phyloP scores from a whole-genome alignment of 2,113 vertebrate genomes.

The Tamias sibiricus region DNA sequence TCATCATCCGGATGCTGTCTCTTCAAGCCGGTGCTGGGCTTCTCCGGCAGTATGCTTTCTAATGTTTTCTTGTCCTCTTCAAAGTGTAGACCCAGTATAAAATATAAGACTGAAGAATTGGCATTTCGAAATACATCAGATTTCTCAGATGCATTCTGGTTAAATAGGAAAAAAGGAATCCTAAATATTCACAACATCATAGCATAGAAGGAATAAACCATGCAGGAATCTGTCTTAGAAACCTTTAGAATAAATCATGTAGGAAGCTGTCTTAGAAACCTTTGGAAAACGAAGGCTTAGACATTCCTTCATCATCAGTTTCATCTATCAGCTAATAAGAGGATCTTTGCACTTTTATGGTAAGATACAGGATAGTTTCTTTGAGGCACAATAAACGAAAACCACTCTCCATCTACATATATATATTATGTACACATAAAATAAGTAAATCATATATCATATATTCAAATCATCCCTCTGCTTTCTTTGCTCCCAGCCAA shows the following conservation, averaged over 20 bases:
- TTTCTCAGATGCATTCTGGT: slow-evolving; percentile 86
- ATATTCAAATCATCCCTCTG: not conserved
- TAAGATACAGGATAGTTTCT: not conserved
- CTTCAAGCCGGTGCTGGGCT: slow-evolving; percentile 88
- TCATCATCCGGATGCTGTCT: slow-evolving; percentile 90
- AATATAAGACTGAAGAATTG: slow-evolving; percentile 81
- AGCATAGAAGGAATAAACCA: not conserved
- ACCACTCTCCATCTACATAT: not conserved
- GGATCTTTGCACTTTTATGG: not conserved
- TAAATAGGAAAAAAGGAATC: slow-evolving; percentile 86
- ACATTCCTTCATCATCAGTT: not conserved
- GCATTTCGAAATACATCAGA: slow-evolving; percentile 79
- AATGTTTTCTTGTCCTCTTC: slow-evolving; percentile 88
- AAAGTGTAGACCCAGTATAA: slow-evolving; percentile 79
- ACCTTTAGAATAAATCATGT: not conserved
- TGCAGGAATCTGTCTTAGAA: not conserved
- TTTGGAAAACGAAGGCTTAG: not conserved
- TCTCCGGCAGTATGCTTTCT: slow-evolving; percentile 86
- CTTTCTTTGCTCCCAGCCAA: slow-evolving; percentile 29
- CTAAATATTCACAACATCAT: slow-evolving; percentile 78
- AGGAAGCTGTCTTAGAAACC: not conserved
- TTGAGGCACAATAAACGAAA: not conserved
- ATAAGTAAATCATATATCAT: not conserved
- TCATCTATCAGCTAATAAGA: not conserved
- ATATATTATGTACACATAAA: not conserved